These are phyloP conservation scores for Mormyrus lacerda DNA, from an alignment of 2,113 vertebrate genomes.

Conservation along the genomic window DNA sequence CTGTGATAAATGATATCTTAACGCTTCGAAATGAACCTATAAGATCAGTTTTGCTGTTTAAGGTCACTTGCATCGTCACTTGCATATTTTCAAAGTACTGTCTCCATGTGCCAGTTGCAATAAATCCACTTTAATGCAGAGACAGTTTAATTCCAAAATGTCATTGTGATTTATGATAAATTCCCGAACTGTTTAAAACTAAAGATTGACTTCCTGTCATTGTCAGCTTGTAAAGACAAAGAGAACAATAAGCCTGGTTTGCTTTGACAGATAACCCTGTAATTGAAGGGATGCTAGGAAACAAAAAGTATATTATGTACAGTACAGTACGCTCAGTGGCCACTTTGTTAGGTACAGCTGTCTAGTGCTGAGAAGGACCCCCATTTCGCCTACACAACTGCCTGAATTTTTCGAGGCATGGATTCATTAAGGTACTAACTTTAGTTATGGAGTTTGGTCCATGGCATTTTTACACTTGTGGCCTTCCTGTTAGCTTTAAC, in stretches of 20 bases:
- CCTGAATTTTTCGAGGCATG: neutral
- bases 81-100: constrained; percentile 18
- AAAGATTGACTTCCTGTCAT: constrained; percentile 33
- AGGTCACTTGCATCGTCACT: constrained; percentile 28
- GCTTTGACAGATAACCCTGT: neutral
- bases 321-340: neutral
- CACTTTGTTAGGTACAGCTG: neutral
- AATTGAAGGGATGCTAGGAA: neutral
- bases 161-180: constrained; percentile 53
- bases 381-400: neutral
- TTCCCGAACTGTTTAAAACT: constrained; percentile 52
- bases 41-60: constrained; percentile 28
- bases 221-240: neutral
- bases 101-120: neutral
- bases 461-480: neutral
- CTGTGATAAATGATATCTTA: neutral
- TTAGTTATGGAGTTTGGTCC: neutral
- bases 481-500: neutral
- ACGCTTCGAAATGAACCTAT: constrained; percentile 30
- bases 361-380: neutral
- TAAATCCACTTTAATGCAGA: constrained; percentile 19
- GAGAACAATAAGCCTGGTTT: neutral
- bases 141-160: constrained; percentile 46
- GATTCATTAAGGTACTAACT: neutral
- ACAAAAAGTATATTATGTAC: neutral